phyloP scores from a whole-genome alignment of 92 coral and sea anemone genomes.

The Parazoanthus atlanticus region DNA sequence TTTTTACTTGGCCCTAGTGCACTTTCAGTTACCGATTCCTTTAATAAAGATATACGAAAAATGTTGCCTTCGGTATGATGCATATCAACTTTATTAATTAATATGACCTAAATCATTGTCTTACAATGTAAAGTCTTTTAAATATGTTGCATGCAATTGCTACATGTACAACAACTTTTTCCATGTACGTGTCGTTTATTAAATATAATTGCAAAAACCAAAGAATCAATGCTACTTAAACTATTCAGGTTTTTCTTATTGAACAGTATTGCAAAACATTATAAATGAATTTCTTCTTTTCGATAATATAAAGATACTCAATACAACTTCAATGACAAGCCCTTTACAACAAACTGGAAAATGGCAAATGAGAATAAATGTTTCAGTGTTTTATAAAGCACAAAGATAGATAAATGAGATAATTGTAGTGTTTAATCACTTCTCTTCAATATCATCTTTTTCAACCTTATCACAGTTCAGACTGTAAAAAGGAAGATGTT shows the following conservation, averaged over 20 bases:
- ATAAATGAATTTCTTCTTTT: background rate
- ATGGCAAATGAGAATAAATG: background rate
- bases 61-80: no score
- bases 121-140: background rate
- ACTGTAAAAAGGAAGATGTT: no score
- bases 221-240: no score
- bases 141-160: constrained; percentile 7
- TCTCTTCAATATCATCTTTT: background rate
- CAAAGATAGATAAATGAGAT: background rate
- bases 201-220: background rate
- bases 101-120: no score
- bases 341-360: background rate
- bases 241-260: no score
- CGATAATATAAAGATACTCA: background rate
- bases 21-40: no score
- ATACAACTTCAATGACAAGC: background rate
- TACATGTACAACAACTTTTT: constrained; percentile 4
- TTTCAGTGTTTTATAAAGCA: background rate
- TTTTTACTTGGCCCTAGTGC: no score
- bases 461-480: no score
- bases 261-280: constrained; percentile 6
- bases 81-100: no score
- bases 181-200: background rate
- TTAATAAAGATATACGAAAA: no score
- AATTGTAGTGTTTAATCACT: background rate